Conservation (phyloP, 2,113 vertebrate species). For the Myotis brandtii region DNA sequence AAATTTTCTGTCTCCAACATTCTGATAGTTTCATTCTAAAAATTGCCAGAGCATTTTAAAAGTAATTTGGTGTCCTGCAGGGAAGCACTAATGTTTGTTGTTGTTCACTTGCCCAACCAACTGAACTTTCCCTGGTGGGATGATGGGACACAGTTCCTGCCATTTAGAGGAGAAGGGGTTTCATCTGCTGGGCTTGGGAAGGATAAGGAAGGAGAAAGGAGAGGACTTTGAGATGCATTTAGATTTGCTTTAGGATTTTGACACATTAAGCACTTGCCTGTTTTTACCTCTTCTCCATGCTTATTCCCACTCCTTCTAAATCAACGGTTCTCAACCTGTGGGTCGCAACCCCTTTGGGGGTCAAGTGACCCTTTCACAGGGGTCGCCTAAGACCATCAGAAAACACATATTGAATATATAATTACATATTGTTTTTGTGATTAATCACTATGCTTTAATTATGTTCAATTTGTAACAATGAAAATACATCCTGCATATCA, state of each 20-base stretch:
- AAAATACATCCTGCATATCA: too few species aligned
- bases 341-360: too few species aligned
- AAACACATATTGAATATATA: too few species aligned
- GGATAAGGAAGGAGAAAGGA: background rate
- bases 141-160: background rate
- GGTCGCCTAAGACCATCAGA: too few species aligned
- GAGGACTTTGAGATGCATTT: accelerated
- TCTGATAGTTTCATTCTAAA: background rate
- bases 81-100: too few species aligned
- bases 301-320: background rate
- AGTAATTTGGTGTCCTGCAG: background rate
- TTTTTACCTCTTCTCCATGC: background rate
- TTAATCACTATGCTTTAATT: too few species aligned
- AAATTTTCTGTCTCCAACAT: background rate
- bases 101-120: background rate
- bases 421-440: too few species aligned
- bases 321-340: too few species aligned
- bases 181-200: background rate
- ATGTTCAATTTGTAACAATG: too few species aligned
- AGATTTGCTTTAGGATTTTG: background rate
- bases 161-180: background rate
- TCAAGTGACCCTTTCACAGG: too few species aligned
- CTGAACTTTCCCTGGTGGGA: background rate
- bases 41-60: background rate
- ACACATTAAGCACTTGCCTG: too few species aligned